A percentile compares a stretch with the other conserved stretches of the same genome.
phyloP scores from a whole-genome alignment of 2,888 invertebrate genomes.

The Raillietiella orientalis region DNA sequence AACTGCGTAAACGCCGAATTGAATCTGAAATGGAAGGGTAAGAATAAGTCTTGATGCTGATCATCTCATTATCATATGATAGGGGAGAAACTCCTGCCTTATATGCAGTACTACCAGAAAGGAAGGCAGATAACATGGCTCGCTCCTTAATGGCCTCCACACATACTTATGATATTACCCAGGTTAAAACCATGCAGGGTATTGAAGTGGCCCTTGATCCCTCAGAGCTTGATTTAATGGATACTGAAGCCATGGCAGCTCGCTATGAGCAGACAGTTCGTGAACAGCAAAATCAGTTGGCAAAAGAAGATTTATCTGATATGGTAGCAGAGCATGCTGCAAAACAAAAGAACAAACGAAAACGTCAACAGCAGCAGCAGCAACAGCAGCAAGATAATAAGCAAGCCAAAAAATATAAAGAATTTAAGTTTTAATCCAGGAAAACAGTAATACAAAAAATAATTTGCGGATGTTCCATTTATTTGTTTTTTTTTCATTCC shows the following conservation, averaged over 20 bases:
- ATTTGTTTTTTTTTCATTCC: no score
- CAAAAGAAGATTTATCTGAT: conserved; percentile 82
- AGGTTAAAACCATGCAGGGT: conserved; percentile 9
- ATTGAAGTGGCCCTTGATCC: conserved; percentile 91
- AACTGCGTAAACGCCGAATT: conserved; percentile 79
- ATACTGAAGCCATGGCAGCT: conserved; percentile 74
- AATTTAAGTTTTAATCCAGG: conserved; percentile 90
- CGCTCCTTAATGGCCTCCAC: conserved; percentile 76
- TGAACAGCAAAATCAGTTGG: conserved; percentile 46
- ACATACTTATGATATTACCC: conserved; percentile 78
- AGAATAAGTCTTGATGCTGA: no score
- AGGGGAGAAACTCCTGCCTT: conserved; percentile 74
- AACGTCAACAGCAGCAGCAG: conserved; percentile 42
- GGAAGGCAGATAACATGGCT: conserved; percentile 56
- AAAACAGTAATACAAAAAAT: no score
- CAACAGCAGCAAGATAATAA: conserved; percentile 45
- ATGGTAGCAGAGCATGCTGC: conserved; percentile 97
- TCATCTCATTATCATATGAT: no score
- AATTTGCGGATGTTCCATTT: no score
- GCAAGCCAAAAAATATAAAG: conserved; percentile 85
- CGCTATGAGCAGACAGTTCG: conserved; percentile 85
- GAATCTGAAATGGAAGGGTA: conserved; percentile 85
- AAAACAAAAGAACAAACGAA: conserved; percentile 51
- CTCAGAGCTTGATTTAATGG: conserved; percentile 68
- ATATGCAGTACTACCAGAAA: conserved; percentile 83